Base-by-base conservation (phyloP, 2,113 vertebrate species). In the Sigmodon hispidus region DNA sequence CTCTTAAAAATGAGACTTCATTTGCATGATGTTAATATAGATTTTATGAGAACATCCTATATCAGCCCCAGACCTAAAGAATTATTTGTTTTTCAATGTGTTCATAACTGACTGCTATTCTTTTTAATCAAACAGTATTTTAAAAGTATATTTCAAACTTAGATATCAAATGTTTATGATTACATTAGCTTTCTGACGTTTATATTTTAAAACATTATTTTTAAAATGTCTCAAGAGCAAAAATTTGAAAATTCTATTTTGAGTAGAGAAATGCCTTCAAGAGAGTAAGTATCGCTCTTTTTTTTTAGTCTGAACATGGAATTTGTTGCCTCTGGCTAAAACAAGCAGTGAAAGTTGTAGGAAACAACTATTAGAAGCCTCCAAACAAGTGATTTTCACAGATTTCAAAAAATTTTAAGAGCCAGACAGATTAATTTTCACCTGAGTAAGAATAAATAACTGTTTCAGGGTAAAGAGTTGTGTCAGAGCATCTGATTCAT, bases 1-100 rank as follows among this genome's bases (percentile, higher is more conserved):
- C 36, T 36, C 55, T 95, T n/a, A 80, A 65, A 97, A 89, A 84
- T 43, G 84, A 40, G 13, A 91, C 69, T 89, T 52, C 7, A 86
- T 91, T 77, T 94, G 50, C 36, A 22, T 81, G 52, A 67, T 48
- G 40, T 76, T 93, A 13, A 67, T 19, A 77, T 34, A 69, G 4
- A 85, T 93, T 92, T 65, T 29, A 24, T 5, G n/a, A 76, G 19
- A 85, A 65, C 10, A 65, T 5, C n/a, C 3, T 34, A 48, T 24
- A 21, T 83, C 29, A 79, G 21, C 3, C 4, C 8, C n/a, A 26
- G 57, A 84, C 31, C 40, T 4, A 81, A 48, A 22, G 45, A 87
- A 88, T 88, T 45, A 83, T 91, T 50, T 96, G 36, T 72, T 55
- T 91, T 43, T n/a, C 29, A 55, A 11, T 88, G 13, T 94, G 2